Evolutionary conservation across 1,140 invertebrate species (phyloP).

Genomic region (Macrobrachium rosenbergii): DNA sequence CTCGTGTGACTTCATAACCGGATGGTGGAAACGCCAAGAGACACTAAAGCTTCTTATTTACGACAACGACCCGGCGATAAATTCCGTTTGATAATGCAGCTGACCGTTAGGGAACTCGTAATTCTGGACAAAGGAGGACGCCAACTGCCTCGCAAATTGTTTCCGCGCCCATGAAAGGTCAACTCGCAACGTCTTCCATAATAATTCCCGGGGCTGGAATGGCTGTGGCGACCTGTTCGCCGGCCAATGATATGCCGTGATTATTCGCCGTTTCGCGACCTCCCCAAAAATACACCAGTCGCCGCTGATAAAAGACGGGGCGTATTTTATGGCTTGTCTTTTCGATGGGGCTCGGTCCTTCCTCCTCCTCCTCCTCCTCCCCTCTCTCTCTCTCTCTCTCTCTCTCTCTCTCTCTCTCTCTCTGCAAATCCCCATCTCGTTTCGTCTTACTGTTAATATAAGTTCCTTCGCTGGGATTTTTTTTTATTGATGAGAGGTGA

Average conservation of each 20-base stretch:
- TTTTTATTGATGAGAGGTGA: too few species aligned
- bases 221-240: not conserved
- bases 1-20: conserved; percentile 47
- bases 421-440: too few species aligned
- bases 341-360: too few species aligned
- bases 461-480: too few species aligned
- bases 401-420: not conserved
- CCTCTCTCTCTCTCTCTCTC: not conserved
- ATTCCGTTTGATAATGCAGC: conserved; percentile 46
- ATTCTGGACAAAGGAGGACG: conserved; percentile 36
- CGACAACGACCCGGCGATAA: conserved; percentile 35
- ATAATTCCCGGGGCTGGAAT: not conserved
- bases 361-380: not conserved
- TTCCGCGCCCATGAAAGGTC: conserved; percentile 49
- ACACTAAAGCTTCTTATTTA: conserved; percentile 46
- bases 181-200: conserved; percentile 31
- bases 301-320: too few species aligned
- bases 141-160: conserved; percentile 44
- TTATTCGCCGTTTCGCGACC: not conserved
- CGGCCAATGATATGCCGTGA: conserved; percentile 1
- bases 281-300: too few species aligned
- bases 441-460: too few species aligned
- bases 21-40: conserved; percentile 29
- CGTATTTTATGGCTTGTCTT: too few species aligned
- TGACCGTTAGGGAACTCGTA: conserved; percentile 43